These are phyloP conservation scores for Mastigias papua DNA, from an alignment of 30 jellyfish, hydroid and myxozoan genomes.

Conservation along the genomic window DNA sequence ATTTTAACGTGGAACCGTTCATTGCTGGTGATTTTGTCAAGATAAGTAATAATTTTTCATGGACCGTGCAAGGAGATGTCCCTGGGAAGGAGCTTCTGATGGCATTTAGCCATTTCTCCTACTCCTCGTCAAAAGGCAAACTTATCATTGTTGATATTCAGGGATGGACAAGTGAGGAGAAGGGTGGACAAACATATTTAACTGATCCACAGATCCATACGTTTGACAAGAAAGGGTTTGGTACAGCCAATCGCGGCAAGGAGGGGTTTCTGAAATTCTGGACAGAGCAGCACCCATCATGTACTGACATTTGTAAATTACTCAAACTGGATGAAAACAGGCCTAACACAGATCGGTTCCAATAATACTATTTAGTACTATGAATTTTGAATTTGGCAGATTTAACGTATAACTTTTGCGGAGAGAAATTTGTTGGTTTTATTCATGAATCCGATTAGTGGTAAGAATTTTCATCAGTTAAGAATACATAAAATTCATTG, in stretches of 20 bases:
- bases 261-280: slow-evolving; percentile 52
- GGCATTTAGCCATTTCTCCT: slow-evolving; percentile 77
- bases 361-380: not conserved
- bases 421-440: not conserved
- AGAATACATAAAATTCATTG: too few species aligned
- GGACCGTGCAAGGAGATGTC: slow-evolving; percentile 31
- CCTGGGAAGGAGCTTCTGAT: slow-evolving; percentile 68
- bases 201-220: slow-evolving; percentile 80
- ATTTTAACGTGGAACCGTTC: slow-evolving; percentile 76
- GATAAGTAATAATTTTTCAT: slow-evolving; percentile 50
- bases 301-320: slow-evolving; percentile 45
- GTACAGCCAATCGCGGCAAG: slow-evolving; percentile 63
- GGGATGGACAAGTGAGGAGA: slow-evolving; percentile 70
- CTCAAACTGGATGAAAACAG: slow-evolving; percentile 20
- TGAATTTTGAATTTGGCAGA: not conserved
- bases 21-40: slow-evolving; percentile 66
- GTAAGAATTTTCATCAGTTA: too few species aligned
- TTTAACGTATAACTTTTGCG: not conserved
- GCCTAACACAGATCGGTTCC: not conserved
- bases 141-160: slow-evolving; percentile 69
- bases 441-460: too few species aligned
- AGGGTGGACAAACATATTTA: slow-evolving; percentile 53
- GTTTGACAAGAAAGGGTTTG: slow-evolving; percentile 66
- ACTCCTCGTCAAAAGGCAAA: slow-evolving; percentile 42
- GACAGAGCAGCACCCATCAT: slow-evolving; percentile 47